phyloP scores from a whole-genome alignment of 2,888 invertebrate genomes.

The Barypeithes pellucidus region DNA sequence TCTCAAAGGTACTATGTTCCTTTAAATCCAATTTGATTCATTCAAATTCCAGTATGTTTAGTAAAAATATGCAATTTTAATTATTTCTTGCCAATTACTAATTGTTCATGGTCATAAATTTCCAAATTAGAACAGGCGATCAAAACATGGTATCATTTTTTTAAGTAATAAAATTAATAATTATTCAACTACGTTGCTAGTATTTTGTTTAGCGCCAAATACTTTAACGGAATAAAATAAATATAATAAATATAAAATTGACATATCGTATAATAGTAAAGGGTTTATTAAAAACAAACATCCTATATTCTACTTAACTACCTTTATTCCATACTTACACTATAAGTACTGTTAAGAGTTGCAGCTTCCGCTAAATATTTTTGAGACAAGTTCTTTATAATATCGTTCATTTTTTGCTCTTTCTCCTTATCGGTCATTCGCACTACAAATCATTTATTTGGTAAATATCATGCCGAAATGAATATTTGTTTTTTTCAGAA shows the following conservation, averaged over 20 bases:
- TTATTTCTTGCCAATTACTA: no score
- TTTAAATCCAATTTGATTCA: no score
- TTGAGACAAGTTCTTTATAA: slow-evolving; percentile 7
- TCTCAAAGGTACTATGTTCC: no score
- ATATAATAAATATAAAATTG: background rate
- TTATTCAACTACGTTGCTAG: background rate
- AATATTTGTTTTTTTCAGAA: no score
- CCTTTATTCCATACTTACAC: slow-evolving; percentile 18
- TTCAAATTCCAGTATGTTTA: no score
- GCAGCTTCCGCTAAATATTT: slow-evolving; percentile 3
- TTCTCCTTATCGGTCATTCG: slow-evolving; percentile 40
- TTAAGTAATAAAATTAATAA: background rate
- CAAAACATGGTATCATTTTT: background rate
- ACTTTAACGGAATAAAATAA: background rate
- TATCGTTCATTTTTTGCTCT: slow-evolving; percentile 32
- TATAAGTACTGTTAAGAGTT: background rate
- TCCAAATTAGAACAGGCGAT: background rate
- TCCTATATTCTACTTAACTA: no score
- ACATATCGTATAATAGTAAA: no score
- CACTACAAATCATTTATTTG: slow-evolving; percentile 21
- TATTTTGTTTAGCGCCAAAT: background rate
- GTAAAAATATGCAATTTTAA: no score
- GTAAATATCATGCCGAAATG: no score
- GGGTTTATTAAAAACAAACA: no score
- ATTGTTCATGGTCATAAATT: background rate